Base-by-base conservation (phyloP, 2,888 invertebrate species). In the Epistrophe grossulariae region DNA sequence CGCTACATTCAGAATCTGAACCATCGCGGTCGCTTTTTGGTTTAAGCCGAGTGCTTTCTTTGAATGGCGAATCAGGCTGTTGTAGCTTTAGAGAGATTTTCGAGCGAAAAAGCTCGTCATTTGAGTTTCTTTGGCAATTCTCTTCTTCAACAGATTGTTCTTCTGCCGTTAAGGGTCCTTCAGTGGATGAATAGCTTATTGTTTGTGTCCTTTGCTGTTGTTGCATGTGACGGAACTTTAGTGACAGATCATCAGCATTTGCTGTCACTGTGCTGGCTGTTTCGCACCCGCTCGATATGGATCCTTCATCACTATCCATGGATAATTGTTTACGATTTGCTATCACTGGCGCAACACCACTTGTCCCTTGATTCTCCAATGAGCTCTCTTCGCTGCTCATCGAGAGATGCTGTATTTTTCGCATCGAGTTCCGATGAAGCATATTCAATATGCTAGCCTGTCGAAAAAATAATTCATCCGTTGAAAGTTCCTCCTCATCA, bases 1-100 rank as follows among this genome's bases (percentile, higher is more conserved):
- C 98, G 92, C 97, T 97, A 91, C 97, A 96, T 88, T 96, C 97
- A 90, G 97, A 97, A 90, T 96, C 96, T 88, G 94, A 96, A 90
- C 96, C 96, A 79, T 93, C 95, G 78, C 71, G 62, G 89, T 74
- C 90, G 10, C 11, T 28, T n/a, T 74, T 72, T 60, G 52, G 57
- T 60, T 82, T 73, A 17, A 59, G 66, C 50, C 64, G 85, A 40
- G 57, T 89, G 82, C 45, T 78, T 35, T 89, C 89, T 31, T 88
- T 90, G 11, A 90, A 57, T 6, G 90, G 90, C 9, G 89, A 89
- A 28, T 88, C 88, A 11, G 90, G 90, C 1, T 91, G 90, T 4
- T 89, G 85, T 70, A 90, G 88, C 87, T 92, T 92, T 4, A 91
- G 89, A 24, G 92, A 91, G 28, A 11, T 55, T 24, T 91, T 91